Evolutionary conservation across 2,888 invertebrate species (phyloP), one percentile per base, ranked within the genome.

Genomic region (Hypercompe scribonia): DNA sequence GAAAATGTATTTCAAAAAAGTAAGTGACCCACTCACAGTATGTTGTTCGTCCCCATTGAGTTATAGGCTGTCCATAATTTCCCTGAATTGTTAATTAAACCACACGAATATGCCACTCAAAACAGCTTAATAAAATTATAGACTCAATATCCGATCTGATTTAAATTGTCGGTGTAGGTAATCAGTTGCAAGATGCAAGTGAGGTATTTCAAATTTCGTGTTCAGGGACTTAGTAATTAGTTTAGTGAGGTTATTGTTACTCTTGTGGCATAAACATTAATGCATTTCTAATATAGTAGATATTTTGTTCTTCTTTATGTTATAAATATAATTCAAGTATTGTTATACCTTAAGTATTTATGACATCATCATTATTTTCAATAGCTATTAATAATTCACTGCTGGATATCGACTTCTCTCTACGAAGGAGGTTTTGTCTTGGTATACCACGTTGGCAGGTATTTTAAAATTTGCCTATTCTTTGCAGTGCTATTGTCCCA

Each of bases 81-180:
- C 84, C 84, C 80, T 76, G 85, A 87, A 89, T 89, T 89, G 92
- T 89, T 93, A 93, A 93, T 93, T 93, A 92, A 92, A 90, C 89
- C 89, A 33, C 88, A 87, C 88, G 88, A 88, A 89, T 90, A 90
- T 85, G 89, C 88, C 90, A 90, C 86, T 89, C 89, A 88, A 86
- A 90, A 89, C 78, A 85, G 86, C 84, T 86, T 88, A 88, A 90
- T 87, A 88, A 88, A 90, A 91, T 90, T 89, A 90, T 87, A 79
- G 81, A 86, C 80, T 85, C 88, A 87, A 88, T 90, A 87, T 82
- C 85, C 84, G 85, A 87, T 86, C 81, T 81, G 84, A 90, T 86
- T 87, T 86, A 86, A 85, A 87, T 81, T 83, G 70, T 80, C 78
- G 79, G 70, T 77, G 73, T 76, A 77, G 71, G 78, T 79, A 79